Conservation (phyloP, 2,797 vertebrate species). For the Periophthalmus magnuspinnatus region DNA sequence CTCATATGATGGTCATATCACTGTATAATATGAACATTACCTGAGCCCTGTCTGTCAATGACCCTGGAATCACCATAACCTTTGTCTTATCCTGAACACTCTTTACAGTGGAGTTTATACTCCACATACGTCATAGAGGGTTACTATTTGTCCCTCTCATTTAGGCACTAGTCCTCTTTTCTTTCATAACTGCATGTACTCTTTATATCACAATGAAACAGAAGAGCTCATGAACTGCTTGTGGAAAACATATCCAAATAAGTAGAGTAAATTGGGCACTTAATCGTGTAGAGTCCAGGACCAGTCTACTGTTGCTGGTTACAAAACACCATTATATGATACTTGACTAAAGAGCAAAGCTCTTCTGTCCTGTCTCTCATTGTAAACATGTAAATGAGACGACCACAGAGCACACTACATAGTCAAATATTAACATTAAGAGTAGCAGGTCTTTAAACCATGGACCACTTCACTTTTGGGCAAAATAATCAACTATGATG, state of each 20-base stretch:
- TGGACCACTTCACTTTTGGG: neutral
- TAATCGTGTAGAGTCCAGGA: neutral
- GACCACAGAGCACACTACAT: neutral
- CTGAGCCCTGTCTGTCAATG: neutral
- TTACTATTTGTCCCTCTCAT: neutral
- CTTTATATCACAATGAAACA: constrained; percentile 3
- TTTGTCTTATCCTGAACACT: neutral
- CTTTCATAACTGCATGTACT: neutral
- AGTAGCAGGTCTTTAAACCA: neutral
- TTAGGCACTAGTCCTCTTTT: neutral
- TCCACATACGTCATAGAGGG: neutral
- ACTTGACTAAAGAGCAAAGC: constrained; percentile 11
- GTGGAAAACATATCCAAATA: neutral
- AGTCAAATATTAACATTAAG: neutral
- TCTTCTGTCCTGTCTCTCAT: constrained; percentile 8
- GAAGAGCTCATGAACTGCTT: constrained; percentile 17
- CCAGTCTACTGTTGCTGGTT: neutral
- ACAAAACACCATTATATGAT: constrained; percentile 12
- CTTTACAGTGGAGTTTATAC: neutral
- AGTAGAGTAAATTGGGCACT: neutral
- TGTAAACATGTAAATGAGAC: constrained; percentile 18
- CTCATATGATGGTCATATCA: too few species aligned
- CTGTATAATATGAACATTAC: too few species aligned
- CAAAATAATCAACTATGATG: neutral
- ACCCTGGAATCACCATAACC: neutral